phyloP scores from a whole-genome alignment of 23 tunicate genomes.

The Styela clava region DNA sequence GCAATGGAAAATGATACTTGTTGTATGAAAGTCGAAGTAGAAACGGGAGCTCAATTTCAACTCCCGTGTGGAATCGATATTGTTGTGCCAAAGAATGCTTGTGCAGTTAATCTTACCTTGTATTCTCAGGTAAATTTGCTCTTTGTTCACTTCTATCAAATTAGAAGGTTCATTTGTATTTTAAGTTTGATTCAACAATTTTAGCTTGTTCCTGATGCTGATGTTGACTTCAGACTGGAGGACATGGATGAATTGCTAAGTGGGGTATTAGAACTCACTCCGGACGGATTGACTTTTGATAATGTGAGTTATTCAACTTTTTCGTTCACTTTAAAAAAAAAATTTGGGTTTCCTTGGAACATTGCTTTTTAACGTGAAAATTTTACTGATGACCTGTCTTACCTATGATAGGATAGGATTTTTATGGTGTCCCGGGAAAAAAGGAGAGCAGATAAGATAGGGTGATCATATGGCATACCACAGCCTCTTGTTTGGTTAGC shows the following conservation, averaged over 20 bases:
- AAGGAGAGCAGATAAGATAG: no score
- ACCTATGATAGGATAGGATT: no score
- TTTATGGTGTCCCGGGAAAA: no score
- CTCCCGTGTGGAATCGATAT: conserved; percentile 19
- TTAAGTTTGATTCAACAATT: no score
- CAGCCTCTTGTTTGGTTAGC: no score
- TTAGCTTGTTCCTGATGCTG: not conserved
- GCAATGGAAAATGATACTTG: not conserved
- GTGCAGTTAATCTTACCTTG: not conserved
- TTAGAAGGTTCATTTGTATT: no score
- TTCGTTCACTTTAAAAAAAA: not conserved
- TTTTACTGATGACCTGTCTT: no score
- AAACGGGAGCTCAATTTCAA: not conserved
- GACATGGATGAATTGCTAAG: conserved; percentile 24
- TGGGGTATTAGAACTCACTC: conserved; percentile 15
- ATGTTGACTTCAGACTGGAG: conserved; percentile 16
- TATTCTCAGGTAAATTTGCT: not conserved
- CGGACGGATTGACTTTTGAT: not conserved
- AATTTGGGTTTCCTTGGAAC: not conserved
- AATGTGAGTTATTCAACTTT: conserved; percentile 5
- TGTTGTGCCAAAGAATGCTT: conserved; percentile 9
- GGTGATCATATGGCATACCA: no score
- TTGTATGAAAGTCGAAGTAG: not conserved
- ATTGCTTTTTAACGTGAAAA: not conserved
- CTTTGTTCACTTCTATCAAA: no score